phyloP scores from a whole-genome alignment of 2,797 vertebrate species.

The Prionace glauca region DNA sequence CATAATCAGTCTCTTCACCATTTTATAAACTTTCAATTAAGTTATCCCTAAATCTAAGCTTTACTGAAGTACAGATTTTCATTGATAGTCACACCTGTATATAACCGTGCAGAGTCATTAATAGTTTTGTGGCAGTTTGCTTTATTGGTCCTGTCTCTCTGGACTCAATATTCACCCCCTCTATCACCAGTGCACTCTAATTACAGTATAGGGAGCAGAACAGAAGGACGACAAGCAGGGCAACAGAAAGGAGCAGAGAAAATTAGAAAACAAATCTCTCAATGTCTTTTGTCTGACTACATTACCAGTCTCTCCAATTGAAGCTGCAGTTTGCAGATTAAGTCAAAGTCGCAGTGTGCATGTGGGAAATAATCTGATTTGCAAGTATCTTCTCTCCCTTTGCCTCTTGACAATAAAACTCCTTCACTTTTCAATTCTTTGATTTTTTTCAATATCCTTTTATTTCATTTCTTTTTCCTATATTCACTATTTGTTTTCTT shows the following conservation, averaged over 20 bases:
- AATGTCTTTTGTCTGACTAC: not conserved
- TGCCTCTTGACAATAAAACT: not conserved
- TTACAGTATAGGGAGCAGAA: not conserved
- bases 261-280: not conserved
- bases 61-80: not conserved
- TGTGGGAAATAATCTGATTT: not conserved
- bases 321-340: not conserved
- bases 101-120: not conserved
- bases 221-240: not conserved
- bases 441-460: conserved; percentile 9
- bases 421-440: not conserved
- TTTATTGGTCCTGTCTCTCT: not conserved
- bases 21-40: not conserved
- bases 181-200: not conserved
- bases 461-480: not conserved
- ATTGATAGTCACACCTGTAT: not conserved
- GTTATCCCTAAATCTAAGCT: not conserved
- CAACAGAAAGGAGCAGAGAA: not conserved
- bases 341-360: not conserved
- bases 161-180: not conserved
- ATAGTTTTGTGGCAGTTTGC: not conserved
- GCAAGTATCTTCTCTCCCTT: not conserved
- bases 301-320: not conserved
- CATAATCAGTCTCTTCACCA: not conserved
- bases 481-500: conserved; percentile 3